Evolutionary conservation across 2,113 vertebrate genomes (phyloP), one percentile per base, ranked within the genome.

Genomic region (Phoxinus phoxinus): DNA sequence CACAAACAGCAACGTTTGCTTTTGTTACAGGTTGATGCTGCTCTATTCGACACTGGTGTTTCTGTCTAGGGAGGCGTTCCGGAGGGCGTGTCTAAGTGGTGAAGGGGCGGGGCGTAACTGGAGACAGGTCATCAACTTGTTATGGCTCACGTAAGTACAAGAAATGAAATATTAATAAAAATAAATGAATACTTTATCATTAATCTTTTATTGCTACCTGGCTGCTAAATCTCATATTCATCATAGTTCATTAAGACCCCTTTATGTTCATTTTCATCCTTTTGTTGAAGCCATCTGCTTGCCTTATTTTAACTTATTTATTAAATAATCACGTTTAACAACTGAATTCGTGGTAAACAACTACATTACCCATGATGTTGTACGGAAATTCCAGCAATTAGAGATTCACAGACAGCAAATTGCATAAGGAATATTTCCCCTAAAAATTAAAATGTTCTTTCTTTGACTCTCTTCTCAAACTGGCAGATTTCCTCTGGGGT

Each of bases 31-130:
- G 93, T 88, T 99, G n/a, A 97, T 94, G 0, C 90, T 99, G 0
- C 94, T 99, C 81, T 99, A 99, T 90, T 96, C 98, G 0, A 98
- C 98, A 2, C 87, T 96, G 74, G 92, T 97, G 7, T 99, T 99
- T 92, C 89, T 99, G 37, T 97, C 98, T 87, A 96, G 98, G 91
- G 98, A 99, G 85, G 97, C 98, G 0, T 99, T 99, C 91, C 94
- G 98, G 51, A 97, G 95, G 93, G 97, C 98, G 12, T 99, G 98
- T 92, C 90, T 99, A 85, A 99, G 97, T 83, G 95, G 95, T 8
- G 92, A 89, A 1, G 92, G 92, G 23, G 12, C 91, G 25, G 95
- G 94, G 88, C 94, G 94, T 88, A 96, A 96, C 87, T 99, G 98
- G 98, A 95, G 93, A 88, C 96, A 97, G 93, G 94, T 96, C 23